Evolutionary conservation across 2,797 vertebrate genomes (phyloP), one percentile per base, ranked within the genome.

Genomic region (Chlorospingus flavigularis): DNA sequence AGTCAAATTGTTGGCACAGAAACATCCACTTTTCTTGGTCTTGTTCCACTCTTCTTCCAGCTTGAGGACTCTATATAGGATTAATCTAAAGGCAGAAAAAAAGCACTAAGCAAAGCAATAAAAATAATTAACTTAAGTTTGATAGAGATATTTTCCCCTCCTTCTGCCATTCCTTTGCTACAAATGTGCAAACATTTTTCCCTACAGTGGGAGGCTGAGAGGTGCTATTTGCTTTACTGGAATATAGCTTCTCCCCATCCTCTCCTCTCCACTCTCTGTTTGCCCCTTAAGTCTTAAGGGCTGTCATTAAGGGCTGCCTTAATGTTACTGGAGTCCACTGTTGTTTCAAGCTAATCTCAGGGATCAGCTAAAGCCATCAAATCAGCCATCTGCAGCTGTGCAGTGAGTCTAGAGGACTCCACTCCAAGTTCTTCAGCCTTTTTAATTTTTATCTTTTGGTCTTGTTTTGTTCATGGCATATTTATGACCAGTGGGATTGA

Each of bases 101-200:
- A 96, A 92, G 50, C 92, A 96, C 95, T 95, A 97, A 92, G 92
- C 53, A 93, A 83, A 95, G 86, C 93, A 94, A 81, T 94, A 95
- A 94, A 96, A 95, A 97, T 94, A 97, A 97, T 97, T 97, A 95
- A 97, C 97, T 94, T 95, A 96, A 95, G 92, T 97, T 97, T 97
- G 94, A 98, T 96, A 96, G 91, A 94, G 97, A 58, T 92, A 93
- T 95, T 97, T 94, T 4, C 54, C 72, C 33, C 88, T 96, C 94
- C 90, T 94, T 93, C 77, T 95, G 76, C 91, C 83, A 82, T 97
- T 97, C 90, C 87, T 96, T 96, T 95, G 12, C 60, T 35, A 51
- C 79, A 85, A 90, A 84, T 66, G 68, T 88, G 77, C 60, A 94
- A 92, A 90, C 26, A 60, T 78, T 90, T 88, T 85, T 81, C 35